Evolutionary conservation across 2,888 invertebrate genomes (phyloP), one percentile per base, ranked within the genome.

Genomic region (Priocnemis perturbator): DNA sequence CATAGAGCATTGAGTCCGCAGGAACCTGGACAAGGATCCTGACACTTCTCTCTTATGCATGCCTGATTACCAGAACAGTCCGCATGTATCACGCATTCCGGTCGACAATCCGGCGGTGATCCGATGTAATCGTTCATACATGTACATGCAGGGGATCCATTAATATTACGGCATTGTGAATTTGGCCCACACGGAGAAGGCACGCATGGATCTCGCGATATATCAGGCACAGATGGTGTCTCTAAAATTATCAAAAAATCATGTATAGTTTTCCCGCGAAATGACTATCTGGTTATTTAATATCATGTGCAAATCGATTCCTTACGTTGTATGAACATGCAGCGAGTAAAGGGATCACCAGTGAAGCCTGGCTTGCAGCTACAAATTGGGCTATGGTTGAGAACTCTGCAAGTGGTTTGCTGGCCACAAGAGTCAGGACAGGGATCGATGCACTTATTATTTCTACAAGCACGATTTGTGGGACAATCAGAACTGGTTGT

Each of bases 401-500:
- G 83, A 9, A 90, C 90, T 62, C 87, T 79, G 77, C 91, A 91
- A 60, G 88, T 86, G 14, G 91, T 89, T 76, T 89, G 87, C 19
- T 89, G 80, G 14, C 91, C 91, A 81, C 91, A 91, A n/a, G 88
- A 87, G 17, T 89, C 89, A 17, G 84, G 84, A 74, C 91, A 91
- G 2, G 90, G 90, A 77, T 91, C 90, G 44, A 86, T 73, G 87
- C 97, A 97, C 89, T 93, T 94, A 15, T 95, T 94, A 85, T 95
- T 94, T 21, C 95, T 91, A 83, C 97, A 97, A 45, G 96, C 96
- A 81, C 93, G 93, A 69, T 95, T 94, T 7, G 91, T 87, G 30
- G 94, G 91, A 89, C 97, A 97, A 90, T 96, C 96, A 4, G 95
- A 94, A 85, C 94, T 96, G 20, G 95, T 94, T 7, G 95, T 92